Conservation (phyloP, 2,113 vertebrate species). For the Mystacornis crossleyi region DNA sequence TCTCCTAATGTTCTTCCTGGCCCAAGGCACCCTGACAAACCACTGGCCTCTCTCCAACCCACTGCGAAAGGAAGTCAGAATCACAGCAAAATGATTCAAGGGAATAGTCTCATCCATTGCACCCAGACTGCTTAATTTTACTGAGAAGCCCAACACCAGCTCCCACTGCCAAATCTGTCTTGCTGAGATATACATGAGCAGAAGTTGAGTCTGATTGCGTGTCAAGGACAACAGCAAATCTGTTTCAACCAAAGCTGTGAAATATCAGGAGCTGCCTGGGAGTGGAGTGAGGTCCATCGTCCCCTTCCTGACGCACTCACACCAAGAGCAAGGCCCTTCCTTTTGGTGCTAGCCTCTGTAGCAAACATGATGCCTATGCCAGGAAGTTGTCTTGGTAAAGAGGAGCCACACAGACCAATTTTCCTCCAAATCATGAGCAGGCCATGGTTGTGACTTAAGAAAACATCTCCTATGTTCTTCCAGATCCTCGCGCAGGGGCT, state of each 20-base stretch:
- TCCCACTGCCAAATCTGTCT: conserved; percentile 46
- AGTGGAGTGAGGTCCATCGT: background rate
- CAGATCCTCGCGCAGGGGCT: background rate
- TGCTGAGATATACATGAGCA: conserved; percentile 26
- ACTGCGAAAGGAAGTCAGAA: conserved; percentile 20
- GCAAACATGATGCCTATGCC: background rate
- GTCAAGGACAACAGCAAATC: conserved; percentile 37
- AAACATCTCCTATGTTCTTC: background rate
- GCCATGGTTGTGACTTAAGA: background rate
- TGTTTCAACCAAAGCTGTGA: background rate
- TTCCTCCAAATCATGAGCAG: background rate
- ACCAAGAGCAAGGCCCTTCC: background rate
- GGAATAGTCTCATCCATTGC: conserved; percentile 47
- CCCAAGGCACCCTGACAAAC: conserved; percentile 29
- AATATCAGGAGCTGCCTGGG: background rate
- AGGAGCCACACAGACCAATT: background rate
- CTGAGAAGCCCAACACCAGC: conserved; percentile 25
- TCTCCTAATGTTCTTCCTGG: conserved; percentile 61
- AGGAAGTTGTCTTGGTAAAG: background rate
- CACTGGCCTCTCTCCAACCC: conserved; percentile 38
- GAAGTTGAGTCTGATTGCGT: background rate
- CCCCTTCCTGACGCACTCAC: background rate
- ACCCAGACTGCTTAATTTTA: conserved; percentile 58
- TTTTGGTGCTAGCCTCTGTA: background rate
- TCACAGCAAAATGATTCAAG: conserved; percentile 42